Evolutionary conservation across 2,113 vertebrate species (phyloP).

Genomic region (Craseonycteris thonglongyai): DNA sequence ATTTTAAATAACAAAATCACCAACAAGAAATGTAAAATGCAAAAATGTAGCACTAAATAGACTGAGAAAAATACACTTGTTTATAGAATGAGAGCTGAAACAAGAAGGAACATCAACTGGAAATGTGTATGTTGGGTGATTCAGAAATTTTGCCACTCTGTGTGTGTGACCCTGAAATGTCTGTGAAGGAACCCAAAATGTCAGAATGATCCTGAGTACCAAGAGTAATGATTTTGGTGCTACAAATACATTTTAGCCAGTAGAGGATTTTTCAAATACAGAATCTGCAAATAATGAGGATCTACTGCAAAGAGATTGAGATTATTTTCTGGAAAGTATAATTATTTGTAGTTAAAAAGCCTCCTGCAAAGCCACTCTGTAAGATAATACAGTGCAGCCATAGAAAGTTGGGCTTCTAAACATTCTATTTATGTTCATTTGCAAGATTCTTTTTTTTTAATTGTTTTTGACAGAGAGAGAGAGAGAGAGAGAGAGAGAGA

Average conservation of each 20-base stretch:
- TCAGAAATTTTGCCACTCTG: not conserved
- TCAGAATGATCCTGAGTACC: not conserved
- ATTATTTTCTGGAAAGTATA: not conserved
- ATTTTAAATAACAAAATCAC: not conserved
- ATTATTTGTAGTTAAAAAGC: not conserved
- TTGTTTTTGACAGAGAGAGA: too few species aligned
- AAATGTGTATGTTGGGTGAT: not conserved
- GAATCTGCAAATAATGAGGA: not conserved
- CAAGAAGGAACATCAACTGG: not conserved
- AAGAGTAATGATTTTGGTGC: not conserved
- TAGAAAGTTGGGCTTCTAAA: not conserved
- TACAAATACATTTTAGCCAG: not conserved
- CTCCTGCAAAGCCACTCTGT: not conserved
- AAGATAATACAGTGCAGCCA: not conserved
- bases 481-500: too few species aligned
- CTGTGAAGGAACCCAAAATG: not conserved
- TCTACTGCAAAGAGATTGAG: not conserved
- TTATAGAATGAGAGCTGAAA: not conserved
- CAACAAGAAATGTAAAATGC: not conserved
- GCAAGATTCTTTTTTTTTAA: constrained; percentile 19
- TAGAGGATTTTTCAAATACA: not conserved
- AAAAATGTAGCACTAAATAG: not conserved
- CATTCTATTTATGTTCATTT: not conserved
- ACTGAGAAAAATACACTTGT: not conserved
- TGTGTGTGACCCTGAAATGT: not conserved